Base-by-base conservation (phyloP, 2,797 vertebrate species). In the Dendrocincla tyrannina region DNA sequence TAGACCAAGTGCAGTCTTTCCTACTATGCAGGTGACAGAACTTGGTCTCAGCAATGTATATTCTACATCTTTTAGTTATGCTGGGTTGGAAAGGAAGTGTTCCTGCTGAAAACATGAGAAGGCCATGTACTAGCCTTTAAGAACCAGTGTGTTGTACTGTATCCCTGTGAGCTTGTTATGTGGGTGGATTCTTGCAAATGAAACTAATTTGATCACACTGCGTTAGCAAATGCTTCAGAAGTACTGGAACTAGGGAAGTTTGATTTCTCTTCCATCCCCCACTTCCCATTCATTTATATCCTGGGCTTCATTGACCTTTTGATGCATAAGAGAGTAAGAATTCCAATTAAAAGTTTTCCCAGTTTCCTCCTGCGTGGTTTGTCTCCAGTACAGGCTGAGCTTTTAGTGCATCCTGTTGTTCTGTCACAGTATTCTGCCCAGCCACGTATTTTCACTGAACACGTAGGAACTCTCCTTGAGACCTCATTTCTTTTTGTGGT, bases 71-170 rank as follows among this genome's bases (percentile, higher is more conserved):
- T 84, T n/a, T 22, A n/a, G 28, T 62, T 86, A 32, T 0, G 1
- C 14, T 42, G 41, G 28, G 9, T 13, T 9, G 3, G 35, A 76
- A 75, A 42, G 18, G 52, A 74, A 4, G 1, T 52, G 42, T 47
- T 78, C 9, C 33, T 74, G 24, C 18, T 76, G 64, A 52, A 85
- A 78, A 49, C 9, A 14, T 50, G 32, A 58, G 49, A 80, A 72
- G 46, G 10, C 14, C n/a, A 7, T 9, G 22, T 35, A 50, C 6
- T 7, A 39, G 8, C 50, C 22, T 28, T 41, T 56, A 44, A 74
- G 33, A 80, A 30, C 7, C 24, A 25, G 11, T 47, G 37, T 3
- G 0, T 55, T 66, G 7, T 5, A 0, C n/a, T 84, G 2, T 32
- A 4, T 58, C 69, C 73, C 39, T 66, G 30, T 67, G 56, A 80